Evolutionary conservation across 2,888 invertebrate species (phyloP).

Genomic region (Hypolimnas misippus): DNA sequence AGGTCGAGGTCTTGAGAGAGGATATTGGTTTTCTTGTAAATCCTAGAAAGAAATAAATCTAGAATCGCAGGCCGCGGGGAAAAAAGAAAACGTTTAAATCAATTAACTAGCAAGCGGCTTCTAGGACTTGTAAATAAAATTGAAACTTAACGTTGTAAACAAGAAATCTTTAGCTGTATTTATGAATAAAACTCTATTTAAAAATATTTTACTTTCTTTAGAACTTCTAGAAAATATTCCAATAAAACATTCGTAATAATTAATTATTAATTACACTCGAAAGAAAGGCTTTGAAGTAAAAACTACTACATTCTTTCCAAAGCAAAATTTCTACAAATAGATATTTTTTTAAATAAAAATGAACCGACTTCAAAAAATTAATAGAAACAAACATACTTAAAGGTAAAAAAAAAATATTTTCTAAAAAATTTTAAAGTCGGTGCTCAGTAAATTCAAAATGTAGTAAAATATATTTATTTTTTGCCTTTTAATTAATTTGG

Average conservation of each 20-base stretch:
- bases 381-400: no score
- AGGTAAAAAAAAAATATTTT: no score
- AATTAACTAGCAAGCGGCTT: conserved; percentile 13
- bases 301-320: no score
- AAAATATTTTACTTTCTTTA: neutral
- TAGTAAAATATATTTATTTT: no score
- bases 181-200: neutral
- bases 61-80: neutral
- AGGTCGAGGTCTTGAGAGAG: neutral
- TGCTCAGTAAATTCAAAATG: no score
- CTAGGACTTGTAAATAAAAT: conserved; percentile 26
- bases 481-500: no score
- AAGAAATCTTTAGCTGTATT: neutral
- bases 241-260: neutral
- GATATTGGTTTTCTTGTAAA: conserved; percentile 25
- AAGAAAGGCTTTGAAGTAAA: no score
- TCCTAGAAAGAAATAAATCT: conserved; percentile 18
- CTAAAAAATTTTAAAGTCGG: no score
- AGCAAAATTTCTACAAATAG: no score
- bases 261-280: neutral
- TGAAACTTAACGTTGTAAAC: conserved; percentile 47
- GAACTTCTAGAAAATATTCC: no score
- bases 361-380: no score
- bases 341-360: no score
- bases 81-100: conserved; percentile 8